Conservation (phyloP, 2,113 vertebrate species). For the Ondatra zibethicus region DNA sequence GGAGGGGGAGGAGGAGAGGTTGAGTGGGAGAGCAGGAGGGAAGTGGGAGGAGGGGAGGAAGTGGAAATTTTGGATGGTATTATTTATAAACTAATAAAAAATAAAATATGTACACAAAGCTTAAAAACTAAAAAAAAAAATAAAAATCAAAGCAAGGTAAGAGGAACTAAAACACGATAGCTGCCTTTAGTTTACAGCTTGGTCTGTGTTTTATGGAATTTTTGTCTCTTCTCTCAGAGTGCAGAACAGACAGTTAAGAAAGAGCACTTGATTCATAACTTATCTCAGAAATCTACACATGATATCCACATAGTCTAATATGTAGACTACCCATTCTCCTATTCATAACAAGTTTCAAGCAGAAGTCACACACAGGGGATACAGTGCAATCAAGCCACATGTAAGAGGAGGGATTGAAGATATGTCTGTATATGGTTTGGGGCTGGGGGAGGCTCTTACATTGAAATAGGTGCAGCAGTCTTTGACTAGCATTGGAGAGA, state of each 20-base stretch:
- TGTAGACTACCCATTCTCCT: neutral
- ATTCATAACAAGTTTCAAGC: neutral
- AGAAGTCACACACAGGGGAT: neutral
- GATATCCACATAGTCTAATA: neutral
- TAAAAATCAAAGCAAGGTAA: neutral
- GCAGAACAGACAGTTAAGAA: neutral
- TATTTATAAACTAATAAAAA: too few species aligned
- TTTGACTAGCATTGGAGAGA: neutral
- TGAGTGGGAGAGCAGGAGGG: too few species aligned
- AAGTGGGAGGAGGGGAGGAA: too few species aligned
- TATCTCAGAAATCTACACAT: neutral
- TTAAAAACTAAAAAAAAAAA: too few species aligned
- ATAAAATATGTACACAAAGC: too few species aligned
- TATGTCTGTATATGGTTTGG: neutral
- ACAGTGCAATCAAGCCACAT: neutral
- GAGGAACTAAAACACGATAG: neutral
- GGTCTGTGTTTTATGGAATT: neutral
- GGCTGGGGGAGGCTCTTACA: neutral
- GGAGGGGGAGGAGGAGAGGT: too few species aligned
- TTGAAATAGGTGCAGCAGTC: neutral
- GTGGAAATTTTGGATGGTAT: too few species aligned
- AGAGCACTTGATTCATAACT: neutral
- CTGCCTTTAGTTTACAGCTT: neutral
- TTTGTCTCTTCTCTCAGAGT: neutral
- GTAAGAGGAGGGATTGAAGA: too few species aligned